These are phyloP conservation scores for Scophthalmus maximus DNA, from an alignment of 2,113 vertebrate genomes.

Conservation along the genomic window DNA sequence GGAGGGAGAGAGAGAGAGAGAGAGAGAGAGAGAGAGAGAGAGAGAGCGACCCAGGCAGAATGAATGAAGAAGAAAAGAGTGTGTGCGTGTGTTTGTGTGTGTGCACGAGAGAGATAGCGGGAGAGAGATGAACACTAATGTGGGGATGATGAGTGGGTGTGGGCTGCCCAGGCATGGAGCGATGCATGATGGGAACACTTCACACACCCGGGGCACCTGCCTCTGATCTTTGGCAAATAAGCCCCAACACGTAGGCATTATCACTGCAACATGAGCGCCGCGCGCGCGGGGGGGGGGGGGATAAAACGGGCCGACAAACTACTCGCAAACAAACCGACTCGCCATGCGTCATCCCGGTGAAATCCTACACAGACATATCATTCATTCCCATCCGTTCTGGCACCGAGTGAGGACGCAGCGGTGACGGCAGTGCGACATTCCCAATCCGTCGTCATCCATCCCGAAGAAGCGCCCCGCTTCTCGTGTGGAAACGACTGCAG, in stretches of 20 bases:
- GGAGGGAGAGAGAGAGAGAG: conserved; percentile 28
- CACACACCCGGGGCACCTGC: conserved; percentile 60
- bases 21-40: conserved; percentile 44
- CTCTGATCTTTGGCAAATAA: conserved; percentile 72
- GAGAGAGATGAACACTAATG: conserved; percentile 63
- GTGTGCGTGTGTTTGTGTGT: conserved; percentile 14
- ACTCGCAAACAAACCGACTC: background rate
- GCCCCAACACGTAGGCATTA: conserved; percentile 41
- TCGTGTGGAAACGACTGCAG: no score
- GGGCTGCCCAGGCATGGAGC: conserved; percentile 65
- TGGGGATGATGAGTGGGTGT: conserved; percentile 77
- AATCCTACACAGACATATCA: background rate
- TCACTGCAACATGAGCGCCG: conserved; percentile 25
- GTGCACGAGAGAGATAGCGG: conserved; percentile 32
- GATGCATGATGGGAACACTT: conserved; percentile 79
- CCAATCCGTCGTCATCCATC: conserved; percentile 46
- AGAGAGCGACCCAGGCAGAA: conserved; percentile 46
- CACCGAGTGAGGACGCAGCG: conserved; percentile 4
- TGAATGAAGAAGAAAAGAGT: conserved; percentile 47
- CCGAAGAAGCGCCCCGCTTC: no score
- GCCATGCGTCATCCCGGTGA: no score
- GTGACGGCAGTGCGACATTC: background rate
- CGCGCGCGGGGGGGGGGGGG: background rate
- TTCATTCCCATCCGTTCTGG: conserved; percentile 55
- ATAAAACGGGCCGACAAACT: background rate